A percentile compares a stretch with the other conserved stretches of the same genome.
Evolutionary conservation across 2,888 invertebrate species (phyloP).

Genomic region (Ecdyonurus torrentis): DNA sequence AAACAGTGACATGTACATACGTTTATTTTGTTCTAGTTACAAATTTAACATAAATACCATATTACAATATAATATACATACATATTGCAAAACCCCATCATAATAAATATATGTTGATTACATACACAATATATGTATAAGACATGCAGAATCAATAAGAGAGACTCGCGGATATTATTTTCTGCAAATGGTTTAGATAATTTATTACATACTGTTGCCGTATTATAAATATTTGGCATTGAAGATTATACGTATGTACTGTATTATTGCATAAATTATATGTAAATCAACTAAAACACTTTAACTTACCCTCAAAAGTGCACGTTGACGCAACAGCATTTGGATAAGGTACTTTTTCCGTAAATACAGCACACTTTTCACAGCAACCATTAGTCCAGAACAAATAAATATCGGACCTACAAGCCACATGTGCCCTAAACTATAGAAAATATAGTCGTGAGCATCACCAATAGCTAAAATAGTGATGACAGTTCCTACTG

Average conservation of each 20-base stretch:
- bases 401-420: conserved; percentile 49
- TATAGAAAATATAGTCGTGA: conserved; percentile 37
- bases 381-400: conserved; percentile 48
- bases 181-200: neutral
- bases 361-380: conserved; percentile 47
- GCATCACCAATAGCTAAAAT: conserved; percentile 41
- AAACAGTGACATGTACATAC: too few species aligned
- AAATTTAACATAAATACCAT: too few species aligned
- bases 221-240: neutral
- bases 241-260: neutral
- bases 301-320: conserved; percentile 38
- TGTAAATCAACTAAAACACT: neutral
- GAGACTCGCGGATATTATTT: too few species aligned
- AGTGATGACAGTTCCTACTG: conserved; percentile 44
- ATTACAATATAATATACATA: too few species aligned
- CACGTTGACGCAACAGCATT: conserved; percentile 44
- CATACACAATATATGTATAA: conserved; percentile 14
- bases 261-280: neutral
- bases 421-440: conserved; percentile 49
- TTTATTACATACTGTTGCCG: neutral
- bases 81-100: too few species aligned
- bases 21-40: too few species aligned
- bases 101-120: too few species aligned
- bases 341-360: conserved; percentile 46
- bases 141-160: neutral